Conservation (phyloP, 2,113 vertebrate species). For the Halcyon malimbica region DNA sequence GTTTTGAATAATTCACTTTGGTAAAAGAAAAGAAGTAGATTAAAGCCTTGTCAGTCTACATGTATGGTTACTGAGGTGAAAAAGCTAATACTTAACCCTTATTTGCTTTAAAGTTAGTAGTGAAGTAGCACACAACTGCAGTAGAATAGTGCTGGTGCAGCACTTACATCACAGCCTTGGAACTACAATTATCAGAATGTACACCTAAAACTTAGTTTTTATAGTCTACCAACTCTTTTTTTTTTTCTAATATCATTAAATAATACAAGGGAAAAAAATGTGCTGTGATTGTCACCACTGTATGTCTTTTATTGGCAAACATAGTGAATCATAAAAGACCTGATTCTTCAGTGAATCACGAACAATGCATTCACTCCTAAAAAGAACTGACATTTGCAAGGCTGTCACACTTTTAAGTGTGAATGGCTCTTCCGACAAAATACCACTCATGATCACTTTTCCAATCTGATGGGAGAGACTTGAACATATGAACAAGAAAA, state of each 20-base stretch:
- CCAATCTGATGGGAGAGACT: background rate
- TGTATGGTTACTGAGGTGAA: background rate
- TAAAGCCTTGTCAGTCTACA: fast-evolving
- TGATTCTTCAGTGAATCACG: background rate
- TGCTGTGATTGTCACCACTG: background rate
- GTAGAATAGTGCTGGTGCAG: background rate
- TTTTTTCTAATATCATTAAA: background rate
- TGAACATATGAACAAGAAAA: background rate
- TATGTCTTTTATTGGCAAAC: background rate
- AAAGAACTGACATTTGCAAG: background rate
- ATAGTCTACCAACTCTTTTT: background rate
- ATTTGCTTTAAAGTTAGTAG: background rate
- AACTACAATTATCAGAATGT: background rate
- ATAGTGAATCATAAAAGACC: background rate
- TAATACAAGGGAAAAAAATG: fast-evolving
- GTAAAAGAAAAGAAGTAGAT: background rate
- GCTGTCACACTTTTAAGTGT: background rate
- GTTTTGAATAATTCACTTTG: background rate
- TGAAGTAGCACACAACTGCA: background rate
- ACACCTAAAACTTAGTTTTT: background rate
- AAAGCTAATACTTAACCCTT: background rate
- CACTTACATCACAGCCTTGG: background rate
- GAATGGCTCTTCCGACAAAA: background rate
- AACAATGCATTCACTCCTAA: background rate
- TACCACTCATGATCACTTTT: background rate